Percentiles rank a stretch among this genome's conserved stretches.
phyloP scores from a whole-genome alignment of 2,797 vertebrate genomes.

The Vireo griseus region DNA sequence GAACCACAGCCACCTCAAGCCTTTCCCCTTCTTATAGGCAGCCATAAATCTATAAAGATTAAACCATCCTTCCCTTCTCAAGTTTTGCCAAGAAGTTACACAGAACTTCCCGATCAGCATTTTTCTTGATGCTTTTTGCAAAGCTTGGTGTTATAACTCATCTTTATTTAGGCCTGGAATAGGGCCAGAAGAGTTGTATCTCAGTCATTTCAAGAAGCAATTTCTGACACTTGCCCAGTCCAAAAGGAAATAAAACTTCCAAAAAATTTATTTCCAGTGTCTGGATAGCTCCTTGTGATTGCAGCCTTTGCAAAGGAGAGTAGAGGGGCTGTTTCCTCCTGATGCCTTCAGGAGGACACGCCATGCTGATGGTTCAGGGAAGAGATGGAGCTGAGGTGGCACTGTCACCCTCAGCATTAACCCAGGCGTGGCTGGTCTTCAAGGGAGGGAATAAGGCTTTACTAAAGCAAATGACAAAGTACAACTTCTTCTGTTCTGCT shows the following conservation, averaged over 20 bases:
- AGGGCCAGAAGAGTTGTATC: background rate
- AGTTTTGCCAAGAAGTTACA: slow-evolving; percentile 30
- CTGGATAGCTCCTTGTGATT: background rate
- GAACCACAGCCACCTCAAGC: background rate
- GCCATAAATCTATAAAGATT: slow-evolving; percentile 27
- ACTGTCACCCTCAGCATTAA: background rate
- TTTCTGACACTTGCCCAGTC: background rate
- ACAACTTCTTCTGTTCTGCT: background rate
- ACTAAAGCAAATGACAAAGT: background rate
- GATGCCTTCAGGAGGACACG: background rate
- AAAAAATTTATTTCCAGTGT: background rate
- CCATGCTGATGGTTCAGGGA: background rate
- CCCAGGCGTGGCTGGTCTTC: background rate
- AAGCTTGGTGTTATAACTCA: background rate
- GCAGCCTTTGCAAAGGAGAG: accelerated
- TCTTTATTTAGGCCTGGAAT: slow-evolving; percentile 19
- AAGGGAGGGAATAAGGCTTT: background rate
- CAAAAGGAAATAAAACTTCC: background rate
- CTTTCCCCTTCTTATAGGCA: background rate
- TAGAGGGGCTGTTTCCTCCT: background rate
- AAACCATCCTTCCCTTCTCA: background rate
- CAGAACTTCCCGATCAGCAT: slow-evolving; percentile 26
- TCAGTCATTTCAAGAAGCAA: background rate
- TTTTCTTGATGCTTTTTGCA: background rate
- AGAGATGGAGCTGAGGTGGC: background rate